Base-by-base conservation (phyloP, 2,113 vertebrate genomes). In the Macrotis lagotis region DNA sequence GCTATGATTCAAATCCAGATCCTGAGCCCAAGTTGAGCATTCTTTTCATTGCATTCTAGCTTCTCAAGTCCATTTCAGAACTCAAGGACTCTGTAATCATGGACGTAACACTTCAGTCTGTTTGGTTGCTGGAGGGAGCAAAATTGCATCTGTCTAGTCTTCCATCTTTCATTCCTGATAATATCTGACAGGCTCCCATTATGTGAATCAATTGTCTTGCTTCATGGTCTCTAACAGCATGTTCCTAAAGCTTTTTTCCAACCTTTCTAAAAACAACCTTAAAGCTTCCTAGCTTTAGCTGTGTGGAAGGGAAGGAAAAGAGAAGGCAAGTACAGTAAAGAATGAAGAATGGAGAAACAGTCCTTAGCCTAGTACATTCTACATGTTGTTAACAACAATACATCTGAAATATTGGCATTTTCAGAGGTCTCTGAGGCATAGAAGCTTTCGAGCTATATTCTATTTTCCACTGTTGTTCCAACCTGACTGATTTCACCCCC, bases 401-500 rank as follows among this genome's bases (percentile, higher is more conserved):
- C 49, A 50, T 0, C 3, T 48, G 48, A 96, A 96, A 74, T 92
- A 92, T 10, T 97, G 91, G 94, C 89, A 89, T 22, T 92, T 91
- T 55, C 50, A 90, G 91, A 95, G 51, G 90, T 88, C n/a, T 91
- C 48, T 66, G 55, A 90, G 52, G 48, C 8, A 19, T 48, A 19
- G 19, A 90, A 59, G 0, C 26, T 11, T 51, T n/a, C 37, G 48
- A 48, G 96, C 44, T 93, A 6, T 91, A 94, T 96, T 96, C 0
- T 52, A 28, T 92, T 97, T 95, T 74, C 50, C 93, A 52, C 51
- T 96, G 10, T 96, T 96, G 51, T 92, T 96, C 25, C 50, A 52
- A 51, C 8, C 88, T 96, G 92, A 95, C 89, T 94, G 83, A 95
- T 96, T 97, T 94, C 0, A 89, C 74, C 9, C 66, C 96, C 22